phyloP scores from a whole-genome alignment of 2,797 vertebrate genomes.

The Hipposideros larvatus region DNA sequence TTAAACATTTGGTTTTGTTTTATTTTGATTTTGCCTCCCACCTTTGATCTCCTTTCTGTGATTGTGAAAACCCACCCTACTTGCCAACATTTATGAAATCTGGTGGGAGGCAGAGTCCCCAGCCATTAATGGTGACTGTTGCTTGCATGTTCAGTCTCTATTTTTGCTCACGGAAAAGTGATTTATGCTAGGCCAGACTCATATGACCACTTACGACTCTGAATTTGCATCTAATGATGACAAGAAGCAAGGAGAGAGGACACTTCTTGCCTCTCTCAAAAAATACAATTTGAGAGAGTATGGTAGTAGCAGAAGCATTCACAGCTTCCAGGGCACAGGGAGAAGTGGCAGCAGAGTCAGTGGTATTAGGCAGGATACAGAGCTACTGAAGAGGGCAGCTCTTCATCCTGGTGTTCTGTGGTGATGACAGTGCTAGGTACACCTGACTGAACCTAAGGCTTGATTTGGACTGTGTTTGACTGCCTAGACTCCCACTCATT shows the following conservation, averaged over 20 bases:
- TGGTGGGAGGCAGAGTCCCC: not conserved
- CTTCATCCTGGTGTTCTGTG: not conserved
- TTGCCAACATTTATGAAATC: not conserved
- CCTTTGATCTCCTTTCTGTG: not conserved
- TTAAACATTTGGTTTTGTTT: not conserved
- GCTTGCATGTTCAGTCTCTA: not conserved
- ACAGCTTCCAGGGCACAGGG: too few relatives aligned
- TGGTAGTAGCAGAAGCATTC: not conserved
- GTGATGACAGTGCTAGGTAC: too few relatives aligned
- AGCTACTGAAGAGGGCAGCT: too few relatives aligned
- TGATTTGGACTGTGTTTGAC: not conserved
- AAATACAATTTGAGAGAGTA: too few relatives aligned
- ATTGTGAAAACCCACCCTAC: not conserved
- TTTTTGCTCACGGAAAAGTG: not conserved
- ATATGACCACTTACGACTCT: not conserved
- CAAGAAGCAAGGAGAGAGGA: not conserved
- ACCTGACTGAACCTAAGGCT: too few relatives aligned
- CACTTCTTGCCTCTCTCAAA: too few relatives aligned
- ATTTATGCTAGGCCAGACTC: not conserved
- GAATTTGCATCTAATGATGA: not conserved
- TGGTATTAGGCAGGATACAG: fast-evolving
- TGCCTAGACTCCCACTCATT: not conserved
- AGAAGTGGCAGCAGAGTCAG: too few relatives aligned
- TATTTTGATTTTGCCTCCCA: not conserved
- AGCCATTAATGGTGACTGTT: not conserved